Evolutionary conservation across 2,888 invertebrate genomes (phyloP).

Genomic region (Rhodophaea formosa): DNA sequence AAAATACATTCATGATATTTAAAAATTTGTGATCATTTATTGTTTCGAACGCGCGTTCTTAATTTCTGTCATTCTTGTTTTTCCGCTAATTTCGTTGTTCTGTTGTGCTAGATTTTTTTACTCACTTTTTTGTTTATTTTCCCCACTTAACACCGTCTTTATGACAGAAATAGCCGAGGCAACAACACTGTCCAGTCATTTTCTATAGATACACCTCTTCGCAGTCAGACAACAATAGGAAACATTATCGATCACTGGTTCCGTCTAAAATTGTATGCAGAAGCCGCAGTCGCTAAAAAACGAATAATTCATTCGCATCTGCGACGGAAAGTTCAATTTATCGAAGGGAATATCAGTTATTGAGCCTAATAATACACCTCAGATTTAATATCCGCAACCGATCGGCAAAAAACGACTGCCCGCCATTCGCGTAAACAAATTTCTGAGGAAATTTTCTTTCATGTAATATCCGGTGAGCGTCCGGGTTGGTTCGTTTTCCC

Average conservation of each 20-base stretch:
- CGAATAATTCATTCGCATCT: conserved; percentile 26
- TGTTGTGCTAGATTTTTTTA: conserved; percentile 9
- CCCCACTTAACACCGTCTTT: neutral
- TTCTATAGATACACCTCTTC: conserved; percentile 28
- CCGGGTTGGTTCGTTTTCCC: conserved; percentile 60
- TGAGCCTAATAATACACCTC: conserved; percentile 45
- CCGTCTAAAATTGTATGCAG: conserved; percentile 22
- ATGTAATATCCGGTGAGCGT: conserved; percentile 65
- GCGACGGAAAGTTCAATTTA: conserved; percentile 32
- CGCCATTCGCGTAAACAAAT: conserved; percentile 70
- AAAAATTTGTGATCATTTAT: neutral
- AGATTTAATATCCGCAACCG: conserved; percentile 65
- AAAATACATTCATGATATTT: neutral
- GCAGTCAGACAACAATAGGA: conserved; percentile 40
- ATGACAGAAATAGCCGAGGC: neutral
- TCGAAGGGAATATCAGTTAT: conserved; percentile 44
- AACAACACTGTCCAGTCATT: conserved; percentile 25
- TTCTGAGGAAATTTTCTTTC: conserved; percentile 71
- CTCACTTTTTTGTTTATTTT: conserved; percentile 19
- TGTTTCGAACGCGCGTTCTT: conserved; percentile 43
- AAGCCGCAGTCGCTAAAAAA: conserved; percentile 24
- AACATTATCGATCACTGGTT: conserved; percentile 48
- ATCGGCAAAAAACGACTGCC: conserved; percentile 56
- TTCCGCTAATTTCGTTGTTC: conserved; percentile 29
- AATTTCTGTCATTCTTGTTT: conserved; percentile 37